Conservation (phyloP, 2,888 invertebrate species). For the Plebejus melissa region DNA sequence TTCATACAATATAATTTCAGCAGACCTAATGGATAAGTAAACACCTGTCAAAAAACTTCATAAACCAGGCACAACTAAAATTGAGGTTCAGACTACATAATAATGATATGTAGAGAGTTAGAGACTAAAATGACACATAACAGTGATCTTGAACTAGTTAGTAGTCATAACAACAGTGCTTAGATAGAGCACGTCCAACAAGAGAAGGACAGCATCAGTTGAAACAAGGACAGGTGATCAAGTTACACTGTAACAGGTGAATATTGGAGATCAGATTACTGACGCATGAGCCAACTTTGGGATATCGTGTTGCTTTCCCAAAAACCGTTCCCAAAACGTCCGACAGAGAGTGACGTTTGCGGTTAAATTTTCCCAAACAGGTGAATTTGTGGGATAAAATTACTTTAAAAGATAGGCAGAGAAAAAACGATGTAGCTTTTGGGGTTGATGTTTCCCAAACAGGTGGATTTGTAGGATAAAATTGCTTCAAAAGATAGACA, state of each 20-base stretch:
- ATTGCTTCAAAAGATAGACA: background rate
- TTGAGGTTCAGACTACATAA: background rate
- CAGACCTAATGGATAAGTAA: too few species aligned
- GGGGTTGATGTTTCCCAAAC: background rate
- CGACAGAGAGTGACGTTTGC: constrained; percentile 13
- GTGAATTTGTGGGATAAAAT: background rate
- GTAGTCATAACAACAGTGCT: background rate
- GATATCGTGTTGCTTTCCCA: constrained; percentile 16
- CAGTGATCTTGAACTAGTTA: constrained; percentile 9
- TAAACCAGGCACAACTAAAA: too few species aligned
- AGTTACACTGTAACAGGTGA: constrained; percentile 13
- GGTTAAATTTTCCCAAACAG: constrained; percentile 15
- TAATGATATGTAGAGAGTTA: background rate
- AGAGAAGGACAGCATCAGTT: constrained; percentile 3
- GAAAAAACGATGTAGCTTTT: background rate
- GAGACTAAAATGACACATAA: background rate
- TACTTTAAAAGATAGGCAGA: background rate
- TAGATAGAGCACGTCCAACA: constrained; percentile 9
- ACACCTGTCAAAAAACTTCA: too few species aligned
- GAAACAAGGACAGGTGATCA: background rate
- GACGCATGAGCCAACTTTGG: background rate
- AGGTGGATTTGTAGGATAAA: background rate
- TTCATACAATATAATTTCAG: too few species aligned
- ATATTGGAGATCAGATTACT: background rate
- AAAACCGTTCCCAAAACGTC: background rate